phyloP scores from a whole-genome alignment of 1,140 invertebrate species.

The Drosophila pseudoobscura region DNA sequence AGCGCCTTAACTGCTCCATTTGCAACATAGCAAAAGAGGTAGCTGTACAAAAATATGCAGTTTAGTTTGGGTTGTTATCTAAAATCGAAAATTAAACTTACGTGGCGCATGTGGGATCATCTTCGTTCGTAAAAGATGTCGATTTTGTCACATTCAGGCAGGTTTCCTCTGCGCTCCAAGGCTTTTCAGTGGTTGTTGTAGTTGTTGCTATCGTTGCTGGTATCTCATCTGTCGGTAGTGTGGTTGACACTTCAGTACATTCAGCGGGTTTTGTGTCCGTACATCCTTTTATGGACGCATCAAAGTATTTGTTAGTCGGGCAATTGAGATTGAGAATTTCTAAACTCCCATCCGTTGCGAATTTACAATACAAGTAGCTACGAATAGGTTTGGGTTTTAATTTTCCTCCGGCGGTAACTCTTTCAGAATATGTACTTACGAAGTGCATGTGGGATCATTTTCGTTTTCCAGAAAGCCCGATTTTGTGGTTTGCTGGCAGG shows the following conservation, averaged over 20 bases:
- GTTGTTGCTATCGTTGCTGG: too few species aligned
- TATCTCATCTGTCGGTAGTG: not conserved
- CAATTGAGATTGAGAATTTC: not conserved
- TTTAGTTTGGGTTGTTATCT: not conserved
- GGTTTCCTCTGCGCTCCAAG: slow-evolving; percentile 26
- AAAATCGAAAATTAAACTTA: slow-evolving; percentile 8
- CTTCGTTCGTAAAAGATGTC: slow-evolving; percentile 22
- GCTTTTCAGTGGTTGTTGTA: not conserved
- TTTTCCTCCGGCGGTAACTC: not conserved
- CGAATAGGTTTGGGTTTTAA: not conserved
- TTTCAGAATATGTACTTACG: slow-evolving; percentile 19
- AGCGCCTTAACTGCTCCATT: slow-evolving; percentile 4
- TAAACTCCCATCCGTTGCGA: not conserved
- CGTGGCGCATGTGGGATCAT: slow-evolving; percentile 39
- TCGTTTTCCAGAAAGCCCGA: slow-evolving; percentile 8
- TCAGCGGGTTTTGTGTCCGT: slow-evolving; percentile 5
- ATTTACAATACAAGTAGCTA: slow-evolving; percentile 39
- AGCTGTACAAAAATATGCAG: slow-evolving; percentile 6
- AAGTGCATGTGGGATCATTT: slow-evolving; percentile 32
- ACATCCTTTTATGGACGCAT: not conserved
- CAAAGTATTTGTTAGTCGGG: slow-evolving; percentile 19
- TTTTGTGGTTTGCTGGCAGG: slow-evolving; percentile 6
- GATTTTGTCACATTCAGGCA: slow-evolving; percentile 10
- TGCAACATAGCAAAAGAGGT: slow-evolving; percentile 6
- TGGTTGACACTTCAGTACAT: slow-evolving; percentile 26